A percentile compares a stretch with the other conserved stretches of the same genome.
Evolutionary conservation across 2,113 vertebrate genomes (phyloP).

Genomic region (Cryptoleucopteryx plumbea): DNA sequence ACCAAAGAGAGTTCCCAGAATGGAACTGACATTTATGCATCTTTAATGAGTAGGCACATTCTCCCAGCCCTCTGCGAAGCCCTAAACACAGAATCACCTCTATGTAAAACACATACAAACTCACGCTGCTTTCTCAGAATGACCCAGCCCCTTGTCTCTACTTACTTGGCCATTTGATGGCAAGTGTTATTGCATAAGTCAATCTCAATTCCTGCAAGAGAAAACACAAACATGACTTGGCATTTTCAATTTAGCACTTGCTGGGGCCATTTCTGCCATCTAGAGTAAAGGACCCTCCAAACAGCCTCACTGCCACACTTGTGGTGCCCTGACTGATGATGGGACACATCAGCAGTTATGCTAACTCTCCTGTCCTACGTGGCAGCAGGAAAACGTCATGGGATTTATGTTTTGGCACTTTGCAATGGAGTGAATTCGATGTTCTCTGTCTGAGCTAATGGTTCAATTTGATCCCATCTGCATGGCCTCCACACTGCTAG

Average conservation of each 20-base stretch:
- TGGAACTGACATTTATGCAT: background rate
- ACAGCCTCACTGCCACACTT: background rate
- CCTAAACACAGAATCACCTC: background rate
- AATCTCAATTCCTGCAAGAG: conserved; percentile 73
- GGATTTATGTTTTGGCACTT: background rate
- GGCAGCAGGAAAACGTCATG: background rate
- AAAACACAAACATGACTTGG: background rate
- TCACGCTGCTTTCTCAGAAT: background rate
- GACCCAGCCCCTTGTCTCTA: background rate
- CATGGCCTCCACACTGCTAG: background rate
- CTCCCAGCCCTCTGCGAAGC: background rate
- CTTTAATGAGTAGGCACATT: background rate
- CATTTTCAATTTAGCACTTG: background rate
- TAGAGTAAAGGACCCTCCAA: background rate
- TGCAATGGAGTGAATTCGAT: background rate
- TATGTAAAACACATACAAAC: background rate
- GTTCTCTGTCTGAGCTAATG: background rate
- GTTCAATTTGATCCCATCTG: background rate
- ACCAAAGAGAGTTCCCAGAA: background rate
- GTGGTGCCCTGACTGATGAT: background rate
- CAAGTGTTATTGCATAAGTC: conserved; percentile 83
- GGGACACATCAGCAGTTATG: background rate
- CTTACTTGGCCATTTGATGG: conserved; percentile 87
- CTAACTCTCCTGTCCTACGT: background rate
- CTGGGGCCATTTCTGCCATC: background rate